These are phyloP conservation scores for Trichogramma evanescens DNA, from an alignment of 2,888 invertebrate species.

Conservation along the genomic window DNA sequence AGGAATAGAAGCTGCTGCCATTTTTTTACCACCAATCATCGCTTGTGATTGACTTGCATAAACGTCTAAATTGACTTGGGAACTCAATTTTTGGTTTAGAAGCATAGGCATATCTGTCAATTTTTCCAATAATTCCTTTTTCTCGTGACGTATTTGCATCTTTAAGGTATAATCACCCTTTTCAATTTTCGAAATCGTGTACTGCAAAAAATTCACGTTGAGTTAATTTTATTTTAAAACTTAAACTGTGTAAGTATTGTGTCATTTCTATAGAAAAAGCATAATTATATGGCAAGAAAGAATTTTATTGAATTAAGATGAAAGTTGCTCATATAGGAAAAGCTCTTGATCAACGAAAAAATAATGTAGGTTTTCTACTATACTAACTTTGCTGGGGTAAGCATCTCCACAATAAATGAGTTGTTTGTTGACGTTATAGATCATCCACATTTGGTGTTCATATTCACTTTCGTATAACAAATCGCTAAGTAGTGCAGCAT, in stretches of 20 bases:
- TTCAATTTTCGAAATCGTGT: constrained; percentile 73
- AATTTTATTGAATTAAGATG: not conserved
- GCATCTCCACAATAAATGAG: constrained; percentile 81
- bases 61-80: constrained; percentile 68
- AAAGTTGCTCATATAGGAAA: constrained; percentile 1
- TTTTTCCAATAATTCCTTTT: constrained; percentile 75
- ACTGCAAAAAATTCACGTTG: constrained; percentile 51
- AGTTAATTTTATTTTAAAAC: not conserved
- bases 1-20: constrained; percentile 53
- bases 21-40: constrained; percentile 71
- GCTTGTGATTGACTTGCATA: constrained; percentile 66
- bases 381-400: constrained; percentile 69
- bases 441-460: constrained; percentile 94
- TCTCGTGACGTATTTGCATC: constrained; percentile 86
- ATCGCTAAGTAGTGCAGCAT: constrained; percentile 73
- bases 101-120: constrained; percentile 71
- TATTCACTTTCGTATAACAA: constrained; percentile 92
- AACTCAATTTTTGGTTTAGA: constrained; percentile 69
- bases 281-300: not conserved
- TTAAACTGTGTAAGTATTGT: not conserved
- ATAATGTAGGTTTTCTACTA: not conserved
- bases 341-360: not conserved
- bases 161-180: constrained; percentile 90
- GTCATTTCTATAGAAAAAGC: not conserved
- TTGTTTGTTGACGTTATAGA: constrained; percentile 87